Percentiles rank a stretch among this genome's conserved stretches.
Evolutionary conservation across 2,113 vertebrate species (phyloP).

Genomic region (Gymnogyps californianus): DNA sequence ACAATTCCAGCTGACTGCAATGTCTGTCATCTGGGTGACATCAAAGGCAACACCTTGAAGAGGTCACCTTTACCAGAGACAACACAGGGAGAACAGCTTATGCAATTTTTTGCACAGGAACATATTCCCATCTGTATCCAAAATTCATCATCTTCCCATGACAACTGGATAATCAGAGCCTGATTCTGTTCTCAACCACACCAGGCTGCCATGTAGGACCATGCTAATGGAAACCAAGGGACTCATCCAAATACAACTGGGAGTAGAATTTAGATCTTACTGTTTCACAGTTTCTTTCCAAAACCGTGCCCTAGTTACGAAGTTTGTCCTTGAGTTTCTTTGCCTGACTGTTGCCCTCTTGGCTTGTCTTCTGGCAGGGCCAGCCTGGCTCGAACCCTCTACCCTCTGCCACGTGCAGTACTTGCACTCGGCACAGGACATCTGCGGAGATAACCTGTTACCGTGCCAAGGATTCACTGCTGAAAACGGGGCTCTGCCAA

Average conservation of each 20-base stretch:
- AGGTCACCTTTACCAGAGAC: not conserved
- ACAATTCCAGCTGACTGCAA: not conserved
- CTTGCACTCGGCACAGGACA: not conserved
- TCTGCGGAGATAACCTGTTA: not conserved
- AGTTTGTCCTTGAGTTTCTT: not conserved
- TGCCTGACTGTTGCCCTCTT: not conserved
- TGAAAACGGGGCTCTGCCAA: not conserved
- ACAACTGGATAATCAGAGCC: not conserved
- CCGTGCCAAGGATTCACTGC: not conserved
- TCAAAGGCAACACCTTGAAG: not conserved
- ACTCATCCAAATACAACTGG: not conserved
- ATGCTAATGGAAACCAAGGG: not conserved
- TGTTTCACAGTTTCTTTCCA: not conserved
- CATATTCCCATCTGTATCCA: not conserved
- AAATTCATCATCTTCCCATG: not conserved
- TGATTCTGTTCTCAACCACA: not conserved
- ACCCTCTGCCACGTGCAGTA: not conserved
- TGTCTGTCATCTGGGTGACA: not conserved
- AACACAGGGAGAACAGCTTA: not conserved
- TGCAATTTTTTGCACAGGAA: not conserved
- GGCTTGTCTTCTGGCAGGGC: not conserved
- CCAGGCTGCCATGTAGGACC: not conserved
- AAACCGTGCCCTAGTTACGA: accelerated
- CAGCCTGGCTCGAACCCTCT: not conserved
- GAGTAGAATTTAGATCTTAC: not conserved